Percentiles rank a stretch among this genome's conserved stretches.
Conservation (phyloP, 2,888 invertebrate genomes). For the Sturmia bella region DNA sequence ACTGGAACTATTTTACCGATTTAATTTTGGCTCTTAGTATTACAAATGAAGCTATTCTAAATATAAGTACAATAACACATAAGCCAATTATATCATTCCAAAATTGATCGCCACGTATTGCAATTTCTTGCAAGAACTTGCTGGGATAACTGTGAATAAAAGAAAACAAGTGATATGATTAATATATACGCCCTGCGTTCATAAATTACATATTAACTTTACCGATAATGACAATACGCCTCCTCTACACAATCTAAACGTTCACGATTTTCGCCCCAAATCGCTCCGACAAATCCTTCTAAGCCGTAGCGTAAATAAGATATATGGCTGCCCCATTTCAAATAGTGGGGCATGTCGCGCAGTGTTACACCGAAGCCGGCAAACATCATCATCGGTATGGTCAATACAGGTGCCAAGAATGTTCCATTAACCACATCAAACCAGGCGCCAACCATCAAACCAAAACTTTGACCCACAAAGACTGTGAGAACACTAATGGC, state of each 20-base stretch:
- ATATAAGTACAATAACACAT: conserved; percentile 85
- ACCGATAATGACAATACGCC: conserved; percentile 91
- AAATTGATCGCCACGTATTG: conserved; percentile 90
- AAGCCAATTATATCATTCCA: conserved; percentile 91
- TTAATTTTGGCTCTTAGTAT: conserved; percentile 90
- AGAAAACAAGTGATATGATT: neutral
- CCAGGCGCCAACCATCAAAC: conserved; percentile 94
- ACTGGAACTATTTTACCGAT: conserved; percentile 77
- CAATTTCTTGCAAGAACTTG: conserved; percentile 91
- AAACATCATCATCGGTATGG: conserved; percentile 98
- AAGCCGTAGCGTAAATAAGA: conserved; percentile 95
- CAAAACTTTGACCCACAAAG: conserved; percentile 95
- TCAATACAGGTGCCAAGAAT: conserved; percentile 94
- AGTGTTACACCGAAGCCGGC: conserved; percentile 97
- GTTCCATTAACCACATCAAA: conserved; percentile 95
- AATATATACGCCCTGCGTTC: neutral
- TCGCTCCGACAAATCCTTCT: conserved; percentile 91
- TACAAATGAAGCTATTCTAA: conserved; percentile 87
- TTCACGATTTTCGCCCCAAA: conserved; percentile 91
- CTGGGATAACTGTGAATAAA: conserved; percentile 85
- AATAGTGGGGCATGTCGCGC: conserved; percentile 91
- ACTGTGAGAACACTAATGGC: conserved; percentile 90
- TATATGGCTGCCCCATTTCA: conserved; percentile 95
- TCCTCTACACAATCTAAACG: conserved; percentile 89
- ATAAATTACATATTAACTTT: conserved; percentile 29